Base-by-base conservation (phyloP, 2,797 vertebrate genomes). In the Periparus ater region DNA sequence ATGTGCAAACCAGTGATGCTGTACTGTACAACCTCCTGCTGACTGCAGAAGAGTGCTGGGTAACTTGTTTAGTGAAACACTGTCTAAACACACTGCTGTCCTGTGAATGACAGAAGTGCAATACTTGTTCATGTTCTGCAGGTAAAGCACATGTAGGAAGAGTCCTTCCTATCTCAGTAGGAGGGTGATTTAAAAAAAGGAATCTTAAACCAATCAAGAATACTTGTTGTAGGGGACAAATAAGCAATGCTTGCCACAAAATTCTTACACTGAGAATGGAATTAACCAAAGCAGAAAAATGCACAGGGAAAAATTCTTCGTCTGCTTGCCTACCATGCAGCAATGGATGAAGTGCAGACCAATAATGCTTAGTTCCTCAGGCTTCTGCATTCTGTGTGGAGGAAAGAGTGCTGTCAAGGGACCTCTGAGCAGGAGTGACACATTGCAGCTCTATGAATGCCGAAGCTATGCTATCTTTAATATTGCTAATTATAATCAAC, bases 1-100 rank as follows among this genome's bases (percentile, higher is more conserved):
- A 42, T 0, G 5, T 19, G 44, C 38, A 34, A 73, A 55, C 26
- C 3, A 60, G 44, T 1, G 3, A 60, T 4, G 63, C 4, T n/a
- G 26, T 10, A 47, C 4, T n/a, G 26, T 10, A 47, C 30, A 75
- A 47, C 14, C 23, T 78, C 66, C 34, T 2, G 8, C 61, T 48
- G 71, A 53, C 2, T 45, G 50, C 13, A 3, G 62, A 44, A 32
- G 13, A 51, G n/a, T 48, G 54, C n/a, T 47, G 14, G 25, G 18
- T n/a, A 84, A 45, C n/a, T 21, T 34, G 2, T 1, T 16, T 7
- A 72, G 50, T 2, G 1, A 80, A 75, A 83, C 44, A 20, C 55
- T 53, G 23, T 22, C 65, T 67, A 5, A 77, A 68, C 14, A 38
- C 32, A 30, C 42, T 54, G 42, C 32, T 78, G 58, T 17, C 25